Base-by-base conservation (phyloP, 2,797 vertebrate genomes). In the Diceros bicornis region DNA sequence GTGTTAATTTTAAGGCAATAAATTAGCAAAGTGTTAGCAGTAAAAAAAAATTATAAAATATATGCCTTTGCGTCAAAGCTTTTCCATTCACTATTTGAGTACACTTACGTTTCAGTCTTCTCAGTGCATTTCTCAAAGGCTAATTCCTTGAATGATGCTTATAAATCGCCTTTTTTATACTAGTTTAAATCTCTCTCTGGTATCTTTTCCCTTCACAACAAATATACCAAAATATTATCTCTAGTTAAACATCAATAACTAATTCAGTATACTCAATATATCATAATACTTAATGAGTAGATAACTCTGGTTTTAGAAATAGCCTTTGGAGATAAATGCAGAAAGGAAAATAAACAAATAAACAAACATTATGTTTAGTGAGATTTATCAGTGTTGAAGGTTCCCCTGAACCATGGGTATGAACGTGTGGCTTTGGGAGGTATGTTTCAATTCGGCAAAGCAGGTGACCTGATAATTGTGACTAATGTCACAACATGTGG, bases 161-260 rank as follows among this genome's bases (percentile, higher is more conserved):
- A 91, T 41, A 71, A 89, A 55, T 84, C 75, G 12, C 8, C 6
- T 41, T 62, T 89, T 82, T 87, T 5, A 37, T 34, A 72, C 4
- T 69, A 55, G n/a, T 75, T 87, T 72, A 95, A 84, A 77, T 95
- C n/a, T 86, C 16, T 74, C 25, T 32, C 34, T 92, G 27, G 14
- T 94, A 83, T 20, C 17, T 52, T 62, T 79, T 95, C 14, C 13
- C 10, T 59, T 77, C 59, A 88, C 17, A 86, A 62, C n/a, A 90
- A 96, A 68, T 3, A 72, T 74, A 90, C 17, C 25, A 74, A 94
- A 91, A 41, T 93, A 69, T 50, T 84, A n/a, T 71, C 62, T 89
- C 32, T 16, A 83, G 82, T 71, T 89, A 89, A 93, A 75, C 23
- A 91, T 41, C 77, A 89, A 90, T 92, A 94, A 97, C 61, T 89